phyloP scores from a whole-genome alignment of 2,113 vertebrate species.

The Sciurus niger region DNA sequence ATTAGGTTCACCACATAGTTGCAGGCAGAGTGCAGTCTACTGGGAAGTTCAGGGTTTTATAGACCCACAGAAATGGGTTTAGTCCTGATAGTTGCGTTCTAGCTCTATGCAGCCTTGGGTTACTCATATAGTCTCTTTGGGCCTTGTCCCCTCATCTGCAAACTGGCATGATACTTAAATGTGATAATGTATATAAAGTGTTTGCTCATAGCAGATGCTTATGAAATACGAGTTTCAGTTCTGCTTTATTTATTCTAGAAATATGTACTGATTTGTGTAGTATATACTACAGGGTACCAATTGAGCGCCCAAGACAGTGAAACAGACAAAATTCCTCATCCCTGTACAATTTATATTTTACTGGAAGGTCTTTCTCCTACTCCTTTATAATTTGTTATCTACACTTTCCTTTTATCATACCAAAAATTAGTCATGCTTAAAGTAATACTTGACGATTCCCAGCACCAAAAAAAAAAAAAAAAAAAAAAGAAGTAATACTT shows the following conservation, averaged over 20 bases:
- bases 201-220: background rate
- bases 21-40: background rate
- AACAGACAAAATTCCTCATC: background rate
- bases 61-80: background rate
- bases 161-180: background rate
- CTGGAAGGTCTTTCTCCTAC: background rate
- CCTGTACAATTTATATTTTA: background rate
- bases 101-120: background rate
- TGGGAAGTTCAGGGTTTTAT: background rate
- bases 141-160: background rate
- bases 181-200: background rate
- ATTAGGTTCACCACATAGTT: background rate
- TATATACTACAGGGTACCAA: background rate
- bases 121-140: background rate
- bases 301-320: background rate
- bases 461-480: too few species aligned
- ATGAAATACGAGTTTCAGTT: background rate
- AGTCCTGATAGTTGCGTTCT: background rate
- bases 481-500: background rate
- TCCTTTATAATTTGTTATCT: background rate
- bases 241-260: slow-evolving; percentile 1
- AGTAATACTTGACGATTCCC: background rate
- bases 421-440: background rate
- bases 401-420: background rate
- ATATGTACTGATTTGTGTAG: background rate